Evolutionary conservation across 30 jellyfish, hydroid and myxozoan species (phyloP), one percentile per base, ranked within the genome.

Genomic region (Sanderia malayensis): DNA sequence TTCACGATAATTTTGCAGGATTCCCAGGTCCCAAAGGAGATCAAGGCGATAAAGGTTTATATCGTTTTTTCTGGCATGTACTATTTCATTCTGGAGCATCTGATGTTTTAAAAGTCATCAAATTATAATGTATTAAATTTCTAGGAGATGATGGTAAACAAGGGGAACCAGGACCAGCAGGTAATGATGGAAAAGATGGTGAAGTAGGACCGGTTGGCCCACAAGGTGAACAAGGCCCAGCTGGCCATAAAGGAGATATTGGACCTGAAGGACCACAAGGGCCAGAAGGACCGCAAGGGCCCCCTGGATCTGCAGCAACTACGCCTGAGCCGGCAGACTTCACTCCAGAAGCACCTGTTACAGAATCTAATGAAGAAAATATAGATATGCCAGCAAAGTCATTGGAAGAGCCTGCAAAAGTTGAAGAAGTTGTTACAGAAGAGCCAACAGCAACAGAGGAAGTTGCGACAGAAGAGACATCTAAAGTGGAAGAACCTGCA

Each of bases 21-120:
- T 82, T 71, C 47, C 81, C 94, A 2, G 94, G 94, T 29, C 82
- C 94, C 15, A 80, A 82, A 49, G 94, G 94, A 1, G 94, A 82
- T 26, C 37, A 63, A 21, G 94, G 94, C 31, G 94, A 82, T 2
- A 61, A 62, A 71, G 94, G 94, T 82, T n/a, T n/a, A n/a, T n/a
- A n/a, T n/a, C n/a, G n/a, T n/a, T n/a, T n/a, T n/a, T n/a, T n/a
- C n/a, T n/a, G n/a, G n/a, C n/a, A n/a, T n/a, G n/a, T n/a, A n/a
- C n/a, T n/a, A n/a, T n/a, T n/a, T n/a, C n/a, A n/a, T n/a, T n/a
- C n/a, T n/a, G n/a, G n/a, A n/a, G n/a, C n/a, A n/a, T n/a, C n/a
- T n/a, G n/a, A n/a, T n/a, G n/a, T n/a, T n/a, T n/a, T n/a, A n/a
- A n/a, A n/a, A n/a, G n/a, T n/a, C n/a, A n/a, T n/a, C n/a, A n/a